These are phyloP conservation scores for Parnassius orleans DNA, from an alignment of 2,888 invertebrate genomes.

Conservation along the genomic window DNA sequence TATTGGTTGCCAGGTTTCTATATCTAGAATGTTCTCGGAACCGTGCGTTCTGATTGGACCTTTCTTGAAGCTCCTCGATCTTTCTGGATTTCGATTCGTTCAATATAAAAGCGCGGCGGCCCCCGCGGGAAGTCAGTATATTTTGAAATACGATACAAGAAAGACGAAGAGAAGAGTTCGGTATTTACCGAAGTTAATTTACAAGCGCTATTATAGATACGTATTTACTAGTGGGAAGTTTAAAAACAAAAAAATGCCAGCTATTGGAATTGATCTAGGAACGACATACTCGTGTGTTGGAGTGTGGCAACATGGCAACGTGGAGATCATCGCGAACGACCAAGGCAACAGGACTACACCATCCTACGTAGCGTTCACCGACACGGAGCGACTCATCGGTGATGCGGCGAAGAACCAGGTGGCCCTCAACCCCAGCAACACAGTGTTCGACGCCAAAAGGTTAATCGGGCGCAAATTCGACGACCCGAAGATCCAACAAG, in stretches of 20 bases:
- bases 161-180: constrained; percentile 18
- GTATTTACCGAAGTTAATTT: constrained; percentile 21
- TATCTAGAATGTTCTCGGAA: constrained; percentile 44
- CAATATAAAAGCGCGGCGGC: constrained; percentile 22
- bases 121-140: constrained; percentile 29
- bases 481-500: no score
- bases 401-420: no score
- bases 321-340: constrained; percentile 94
- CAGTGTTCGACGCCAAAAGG: no score
- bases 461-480: no score
- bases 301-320: constrained; percentile 92
- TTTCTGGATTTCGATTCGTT: constrained; percentile 52
- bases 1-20: neutral
- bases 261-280: constrained; percentile 84
- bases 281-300: constrained; percentile 94
- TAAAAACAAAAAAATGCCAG: constrained; percentile 53
- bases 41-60: constrained; percentile 45
- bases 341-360: constrained; percentile 94
- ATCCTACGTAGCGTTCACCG: no score
- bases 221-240: constrained; percentile 23
- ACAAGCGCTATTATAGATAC: constrained; percentile 17
- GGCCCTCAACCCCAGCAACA: no score
- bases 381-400: no score
- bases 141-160: constrained; percentile 25
- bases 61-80: constrained; percentile 44